These are phyloP conservation scores for Athalia circularis DNA, from an alignment of 2,888 invertebrate genomes.

Conservation along the genomic window DNA sequence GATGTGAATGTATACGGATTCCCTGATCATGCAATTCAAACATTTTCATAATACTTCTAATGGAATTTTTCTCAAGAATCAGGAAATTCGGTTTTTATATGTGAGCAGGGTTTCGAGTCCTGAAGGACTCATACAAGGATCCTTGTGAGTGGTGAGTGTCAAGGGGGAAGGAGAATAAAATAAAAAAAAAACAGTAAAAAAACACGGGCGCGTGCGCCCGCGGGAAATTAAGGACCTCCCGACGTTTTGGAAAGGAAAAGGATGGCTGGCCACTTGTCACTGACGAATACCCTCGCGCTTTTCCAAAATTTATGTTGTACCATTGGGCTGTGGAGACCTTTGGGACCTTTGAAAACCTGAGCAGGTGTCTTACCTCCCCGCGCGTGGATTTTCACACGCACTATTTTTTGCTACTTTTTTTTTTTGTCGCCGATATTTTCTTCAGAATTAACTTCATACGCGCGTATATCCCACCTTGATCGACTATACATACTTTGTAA, in stretches of 20 bases:
- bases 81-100: no score
- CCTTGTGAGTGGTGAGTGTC: no score
- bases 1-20: no score
- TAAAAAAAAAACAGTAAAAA: background rate
- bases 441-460: slow-evolving; percentile 31
- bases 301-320: slow-evolving; percentile 37
- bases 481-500: slow-evolving; percentile 23
- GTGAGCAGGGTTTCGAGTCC: no score
- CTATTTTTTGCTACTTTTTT: background rate
- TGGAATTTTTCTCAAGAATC: no score
- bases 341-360: slow-evolving; percentile 33
- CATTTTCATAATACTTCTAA: no score
- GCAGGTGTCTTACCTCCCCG: slow-evolving; percentile 28
- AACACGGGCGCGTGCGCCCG: background rate
- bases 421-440: background rate
- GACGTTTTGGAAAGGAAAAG: slow-evolving; percentile 18
- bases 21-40: no score
- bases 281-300: slow-evolving; percentile 28
- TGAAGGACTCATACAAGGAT: no score
- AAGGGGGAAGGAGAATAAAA: background rate
- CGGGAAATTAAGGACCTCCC: slow-evolving; percentile 30
- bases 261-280: slow-evolving; percentile 37
- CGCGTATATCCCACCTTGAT: slow-evolving; percentile 1
- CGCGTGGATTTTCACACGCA: slow-evolving; percentile 33
- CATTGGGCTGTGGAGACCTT: slow-evolving; percentile 14